A percentile compares a stretch with the other conserved stretches of the same genome.
Evolutionary conservation across 2,888 invertebrate species (phyloP).

Genomic region (Ctenicera cuprea): DNA sequence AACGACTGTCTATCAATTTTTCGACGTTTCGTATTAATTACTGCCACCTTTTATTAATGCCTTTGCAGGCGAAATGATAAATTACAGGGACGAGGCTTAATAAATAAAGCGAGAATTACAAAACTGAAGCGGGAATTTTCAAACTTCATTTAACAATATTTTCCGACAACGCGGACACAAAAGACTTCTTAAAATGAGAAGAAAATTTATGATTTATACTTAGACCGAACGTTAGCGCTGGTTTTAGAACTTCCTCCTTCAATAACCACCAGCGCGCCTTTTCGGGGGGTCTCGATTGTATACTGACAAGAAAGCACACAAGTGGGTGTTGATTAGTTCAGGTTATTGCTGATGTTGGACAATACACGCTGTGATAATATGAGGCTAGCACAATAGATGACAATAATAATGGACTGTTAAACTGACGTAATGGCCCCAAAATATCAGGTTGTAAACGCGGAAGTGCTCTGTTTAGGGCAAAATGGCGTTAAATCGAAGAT

Average conservation of each 20-base stretch:
- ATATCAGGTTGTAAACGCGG: conserved; percentile 15
- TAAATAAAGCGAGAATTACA: conserved; percentile 31
- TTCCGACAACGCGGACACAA: conserved; percentile 27
- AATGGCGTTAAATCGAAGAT: conserved; percentile 7
- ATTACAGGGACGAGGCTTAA: conserved; percentile 21
- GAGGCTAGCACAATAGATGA: conserved; percentile 12
- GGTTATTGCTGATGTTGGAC: conserved; percentile 25
- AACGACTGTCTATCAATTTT: conserved; percentile 26
- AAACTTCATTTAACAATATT: conserved; percentile 33
- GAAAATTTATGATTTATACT: conserved; percentile 16
- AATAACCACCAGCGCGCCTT: not conserved
- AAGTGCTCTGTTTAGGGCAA: not conserved
- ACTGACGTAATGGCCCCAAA: conserved; percentile 3
- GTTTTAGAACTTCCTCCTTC: conserved; percentile 9
- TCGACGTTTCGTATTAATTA: conserved; percentile 28
- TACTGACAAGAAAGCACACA: conserved; percentile 15
- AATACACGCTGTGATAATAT: conserved; percentile 23
- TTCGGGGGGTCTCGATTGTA: not conserved
- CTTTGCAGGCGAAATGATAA: conserved; percentile 9
- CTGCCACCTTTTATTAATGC: conserved; percentile 29
- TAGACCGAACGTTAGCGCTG: not conserved
- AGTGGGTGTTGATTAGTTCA: conserved; percentile 34
- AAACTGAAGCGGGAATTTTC: conserved; percentile 25
- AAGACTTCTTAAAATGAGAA: conserved; percentile 11
- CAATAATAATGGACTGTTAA: conserved; percentile 18